Conservation (phyloP, 2,797 vertebrate species). For the Ammospiza maritima region DNA sequence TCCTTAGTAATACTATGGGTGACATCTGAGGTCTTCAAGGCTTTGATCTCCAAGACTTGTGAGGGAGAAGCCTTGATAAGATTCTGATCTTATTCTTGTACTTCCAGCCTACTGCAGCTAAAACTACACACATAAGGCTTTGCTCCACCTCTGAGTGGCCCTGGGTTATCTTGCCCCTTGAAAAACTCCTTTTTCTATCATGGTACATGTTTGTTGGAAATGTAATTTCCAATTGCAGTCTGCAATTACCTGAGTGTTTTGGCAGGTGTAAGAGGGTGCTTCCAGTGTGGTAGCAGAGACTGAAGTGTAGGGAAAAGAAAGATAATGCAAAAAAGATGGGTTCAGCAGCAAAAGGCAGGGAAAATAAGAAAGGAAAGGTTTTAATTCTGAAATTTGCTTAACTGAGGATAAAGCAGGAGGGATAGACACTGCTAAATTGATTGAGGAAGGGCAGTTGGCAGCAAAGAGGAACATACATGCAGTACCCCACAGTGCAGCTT, state of each 20-base stretch:
- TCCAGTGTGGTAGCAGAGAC: not conserved
- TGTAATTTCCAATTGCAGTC: not conserved
- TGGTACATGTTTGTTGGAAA: rapidly evolving
- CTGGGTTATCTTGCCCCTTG: not conserved
- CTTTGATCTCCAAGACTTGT: not conserved
- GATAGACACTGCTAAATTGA: not conserved
- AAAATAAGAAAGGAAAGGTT: not conserved
- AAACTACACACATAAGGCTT: not conserved
- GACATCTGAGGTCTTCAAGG: not conserved
- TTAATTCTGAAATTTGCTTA: not conserved
- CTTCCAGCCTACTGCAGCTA: not conserved
- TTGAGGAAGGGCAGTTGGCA: not conserved
- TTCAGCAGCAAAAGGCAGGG: not conserved
- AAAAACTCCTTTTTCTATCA: not conserved
- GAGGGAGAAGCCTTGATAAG: not conserved
- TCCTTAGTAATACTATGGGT: not conserved
- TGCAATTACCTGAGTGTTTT: not conserved
- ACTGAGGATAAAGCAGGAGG: not conserved
- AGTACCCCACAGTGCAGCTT: not conserved
- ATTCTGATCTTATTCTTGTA: not conserved
- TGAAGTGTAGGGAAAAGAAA: not conserved
- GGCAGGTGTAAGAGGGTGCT: not conserved
- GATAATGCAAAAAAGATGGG: not conserved
- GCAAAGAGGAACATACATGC: not conserved
- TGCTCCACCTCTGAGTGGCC: not conserved